A percentile compares a stretch with the other conserved stretches of the same genome.
phyloP scores from a whole-genome alignment of 2,888 invertebrate genomes.

The Epirrhoe alternata region DNA sequence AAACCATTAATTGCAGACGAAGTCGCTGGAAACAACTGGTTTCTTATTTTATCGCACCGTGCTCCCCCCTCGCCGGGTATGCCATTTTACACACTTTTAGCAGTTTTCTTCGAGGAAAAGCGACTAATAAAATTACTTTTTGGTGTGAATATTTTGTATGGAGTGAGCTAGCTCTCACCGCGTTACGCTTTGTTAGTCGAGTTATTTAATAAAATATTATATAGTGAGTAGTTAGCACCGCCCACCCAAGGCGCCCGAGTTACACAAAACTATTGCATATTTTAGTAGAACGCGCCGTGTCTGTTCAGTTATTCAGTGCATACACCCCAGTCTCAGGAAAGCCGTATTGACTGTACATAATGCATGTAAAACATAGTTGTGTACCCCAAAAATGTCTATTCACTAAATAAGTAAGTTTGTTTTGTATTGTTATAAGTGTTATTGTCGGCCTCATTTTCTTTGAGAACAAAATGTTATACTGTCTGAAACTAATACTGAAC shows the following conservation, averaged over 20 bases:
- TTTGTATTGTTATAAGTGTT: slow-evolving; percentile 27
- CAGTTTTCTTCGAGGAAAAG: no score
- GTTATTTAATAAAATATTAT: slow-evolving; percentile 80
- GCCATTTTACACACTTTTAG: no score
- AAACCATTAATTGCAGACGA: no score
- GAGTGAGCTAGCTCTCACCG: not conserved
- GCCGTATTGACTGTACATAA: slow-evolving; percentile 75
- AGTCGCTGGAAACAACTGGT: no score
- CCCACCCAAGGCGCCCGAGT: slow-evolving; percentile 75
- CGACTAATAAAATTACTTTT: no score
- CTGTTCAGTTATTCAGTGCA: slow-evolving; percentile 79
- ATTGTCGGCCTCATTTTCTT: slow-evolving; percentile 12
- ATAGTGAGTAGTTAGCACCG: slow-evolving; percentile 69
- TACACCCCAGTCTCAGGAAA: slow-evolving; percentile 74
- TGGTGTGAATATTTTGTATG: not conserved
- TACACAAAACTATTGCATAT: slow-evolving; percentile 83
- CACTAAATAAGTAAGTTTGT: slow-evolving; percentile 31
- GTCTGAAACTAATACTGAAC: not conserved
- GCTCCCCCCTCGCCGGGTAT: no score
- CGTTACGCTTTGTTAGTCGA: slow-evolving; percentile 41
- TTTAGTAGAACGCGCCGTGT: slow-evolving; percentile 76
- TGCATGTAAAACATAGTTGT: slow-evolving; percentile 64
- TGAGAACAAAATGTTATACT: slow-evolving; percentile 2
- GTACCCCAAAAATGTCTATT: slow-evolving; percentile 40
- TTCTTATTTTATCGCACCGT: no score